Base-by-base conservation (phyloP, 2,888 invertebrate species). In the Seira ritae region DNA sequence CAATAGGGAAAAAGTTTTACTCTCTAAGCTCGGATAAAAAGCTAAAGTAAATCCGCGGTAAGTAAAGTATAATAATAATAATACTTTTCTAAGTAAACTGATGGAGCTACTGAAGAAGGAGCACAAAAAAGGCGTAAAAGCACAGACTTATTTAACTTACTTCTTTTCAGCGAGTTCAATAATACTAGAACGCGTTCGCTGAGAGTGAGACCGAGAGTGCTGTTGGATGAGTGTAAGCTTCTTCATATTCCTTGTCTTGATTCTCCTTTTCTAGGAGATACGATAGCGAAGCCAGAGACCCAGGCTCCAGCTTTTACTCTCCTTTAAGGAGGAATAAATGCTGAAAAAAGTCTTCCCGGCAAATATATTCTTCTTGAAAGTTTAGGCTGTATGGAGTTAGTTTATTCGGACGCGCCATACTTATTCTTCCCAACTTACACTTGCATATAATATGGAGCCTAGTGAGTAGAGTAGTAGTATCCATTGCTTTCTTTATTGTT, bases 41-140 rank as follows among this genome's bases (percentile, higher is more conserved):
- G 69, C 69, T 69, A 20, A 42, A 42, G 71, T 71, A 73, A 73
- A 50, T 19, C 55, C 70, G 50, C 72, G 62, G 55, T 62, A 73
- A 73, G 55, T 62, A 73, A 73, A 74, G 66, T 66, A n/a, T n/a
- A n/a, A n/a, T n/a, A 66, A 66, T 74, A 74, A 74, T 68, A 42
- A 67, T 66, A 50, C n/a, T 60, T 37, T 68, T 50, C n/a, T 72
- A 17, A 17, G 72, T 60, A 23, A 70, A 10, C 69, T 69, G 69
- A 50, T 50, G 50, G 15, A 50, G 50, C 50, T 42, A 42, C 42
- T 42, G 4, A n/a, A n/a, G n/a, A n/a, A n/a, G 4, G 42, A 50
- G 50, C 50, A 50, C 50, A 3, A 12, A 50, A 50, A 50, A 50
- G 3, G 15, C 50, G 50, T 31, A 31, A 31, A 31, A 31, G 31